Conservation (phyloP, 2,888 invertebrate species). For the Colostygia pectinataria region DNA sequence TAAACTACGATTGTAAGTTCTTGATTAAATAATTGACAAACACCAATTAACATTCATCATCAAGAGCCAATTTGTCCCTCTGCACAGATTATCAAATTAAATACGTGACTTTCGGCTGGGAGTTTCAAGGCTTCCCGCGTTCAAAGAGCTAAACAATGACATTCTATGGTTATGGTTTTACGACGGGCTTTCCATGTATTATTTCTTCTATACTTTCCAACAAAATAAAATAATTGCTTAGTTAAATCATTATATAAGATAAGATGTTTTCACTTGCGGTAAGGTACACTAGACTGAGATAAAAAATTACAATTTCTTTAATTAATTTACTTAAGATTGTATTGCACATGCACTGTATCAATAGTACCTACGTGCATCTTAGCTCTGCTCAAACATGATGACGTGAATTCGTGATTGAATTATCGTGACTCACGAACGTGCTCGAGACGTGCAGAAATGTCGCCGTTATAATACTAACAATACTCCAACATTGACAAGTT, state of each 20-base stretch:
- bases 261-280: not conserved
- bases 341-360: not conserved
- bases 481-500: no score
- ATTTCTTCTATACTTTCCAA: constrained; percentile 4
- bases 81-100: constrained; percentile 4
- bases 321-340: no score
- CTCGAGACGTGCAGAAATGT: constrained; percentile 63
- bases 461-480: constrained; percentile 29
- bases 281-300: no score
- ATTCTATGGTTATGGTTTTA: constrained; percentile 11
- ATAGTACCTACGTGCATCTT: constrained; percentile 14
- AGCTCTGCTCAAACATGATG: constrained; percentile 21
- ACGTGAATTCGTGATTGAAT: constrained; percentile 37
- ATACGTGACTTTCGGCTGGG: constrained; percentile 7
- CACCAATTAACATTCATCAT: constrained; percentile 6
- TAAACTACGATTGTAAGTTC: not conserved
- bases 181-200: constrained; percentile 10
- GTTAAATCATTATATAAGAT: not conserved
- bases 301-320: no score
- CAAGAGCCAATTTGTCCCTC: not conserved
- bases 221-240: not conserved
- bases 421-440: constrained; percentile 35
- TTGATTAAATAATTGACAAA: constrained; percentile 13
- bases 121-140: constrained; percentile 8
- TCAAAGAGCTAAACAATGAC: constrained; percentile 8